Base-by-base conservation (phyloP, 2,888 invertebrate species). In the Eutolmus rufibarbis region DNA sequence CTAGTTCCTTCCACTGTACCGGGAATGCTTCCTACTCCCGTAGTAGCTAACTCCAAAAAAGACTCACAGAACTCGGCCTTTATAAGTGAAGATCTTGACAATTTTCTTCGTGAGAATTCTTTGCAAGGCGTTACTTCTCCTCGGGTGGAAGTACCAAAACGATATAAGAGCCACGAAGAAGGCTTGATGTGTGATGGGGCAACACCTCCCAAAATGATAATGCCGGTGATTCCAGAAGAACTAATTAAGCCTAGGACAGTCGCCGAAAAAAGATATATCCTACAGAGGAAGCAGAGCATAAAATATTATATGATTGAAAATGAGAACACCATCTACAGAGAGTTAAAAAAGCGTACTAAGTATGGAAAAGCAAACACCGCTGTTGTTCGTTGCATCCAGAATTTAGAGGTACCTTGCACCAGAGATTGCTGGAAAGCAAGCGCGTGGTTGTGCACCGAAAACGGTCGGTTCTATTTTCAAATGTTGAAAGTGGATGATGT, bases 181-280 rank as follows among this genome's bases (percentile, higher is more conserved):
- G 92, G 92, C 0, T 89, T 92, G 46, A 91, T 93, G 3, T 91
- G 90, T 2, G 88, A 89, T 0, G 91, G 90, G 40, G 91, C 91
- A 28, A 87, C 89, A 81, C 90, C 92, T 7, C 93, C 93, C 2
- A 90, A 89, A 8, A 90, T 93, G 89, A 90, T 91, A 34, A 91
- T 91, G 91, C 92, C 92, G 8, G 90, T 90, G 8, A 90, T 91
- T 2, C 92, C 92, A 14, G 91, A 91, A 19, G 91, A 91, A 56
- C 88, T 91, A 14, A 91, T 91, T 31, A 93, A 93, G 87, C 91
- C 94, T 2, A 93, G 94, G 88, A 94, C 94, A 0, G 92, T 94
- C 2, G 94, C 94, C 0, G 94, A 94, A 89, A 93, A 94, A 87
- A 91, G 94, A 9, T 90, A 91, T 82, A 91, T 94, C 88, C 89